phyloP scores from a whole-genome alignment of 2,797 vertebrate genomes.

The Loris lydekkerianus region DNA sequence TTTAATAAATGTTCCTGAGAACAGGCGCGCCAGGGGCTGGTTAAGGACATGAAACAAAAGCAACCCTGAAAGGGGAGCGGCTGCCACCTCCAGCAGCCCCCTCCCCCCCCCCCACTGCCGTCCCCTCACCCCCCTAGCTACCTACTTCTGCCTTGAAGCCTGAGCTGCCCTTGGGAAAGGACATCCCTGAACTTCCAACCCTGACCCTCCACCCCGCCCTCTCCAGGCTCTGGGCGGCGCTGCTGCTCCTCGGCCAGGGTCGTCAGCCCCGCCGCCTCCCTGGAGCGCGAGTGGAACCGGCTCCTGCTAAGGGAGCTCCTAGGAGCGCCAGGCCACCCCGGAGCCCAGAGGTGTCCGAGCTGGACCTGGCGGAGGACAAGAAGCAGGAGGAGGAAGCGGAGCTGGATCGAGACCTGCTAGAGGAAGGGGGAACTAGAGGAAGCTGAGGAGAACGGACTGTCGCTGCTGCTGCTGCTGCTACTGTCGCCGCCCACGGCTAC shows the following conservation, averaged over 20 bases:
- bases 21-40: conserved; percentile 79
- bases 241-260: conserved; percentile 73
- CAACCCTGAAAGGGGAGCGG: conserved; percentile 80
- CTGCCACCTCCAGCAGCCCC: conserved; percentile 61
- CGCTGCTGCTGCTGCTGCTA: conserved; percentile 79
- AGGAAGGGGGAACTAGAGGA: conserved; percentile 83
- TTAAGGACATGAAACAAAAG: conserved; percentile 85
- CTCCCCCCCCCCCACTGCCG: conserved; percentile 66
- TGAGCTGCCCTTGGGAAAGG: no score
- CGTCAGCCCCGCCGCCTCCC: conserved; percentile 80
- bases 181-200: neutral
- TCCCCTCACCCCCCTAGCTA: conserved; percentile 82
- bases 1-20: neutral
- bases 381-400: conserved; percentile 84
- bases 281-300: conserved; percentile 91
- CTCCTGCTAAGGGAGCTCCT: conserved; percentile 82
- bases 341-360: conserved; percentile 73
- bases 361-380: conserved; percentile 85
- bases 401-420: conserved; percentile 83
- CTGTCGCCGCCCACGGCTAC: conserved; percentile 81
- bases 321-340: neutral
- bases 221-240: conserved; percentile 68
- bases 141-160: conserved; percentile 69
- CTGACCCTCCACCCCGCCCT: conserved; percentile 73
- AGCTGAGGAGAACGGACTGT: conserved; percentile 67